Base-by-base conservation (phyloP, 1,140 invertebrate species). In the Doryteuthis pealeii region DNA sequence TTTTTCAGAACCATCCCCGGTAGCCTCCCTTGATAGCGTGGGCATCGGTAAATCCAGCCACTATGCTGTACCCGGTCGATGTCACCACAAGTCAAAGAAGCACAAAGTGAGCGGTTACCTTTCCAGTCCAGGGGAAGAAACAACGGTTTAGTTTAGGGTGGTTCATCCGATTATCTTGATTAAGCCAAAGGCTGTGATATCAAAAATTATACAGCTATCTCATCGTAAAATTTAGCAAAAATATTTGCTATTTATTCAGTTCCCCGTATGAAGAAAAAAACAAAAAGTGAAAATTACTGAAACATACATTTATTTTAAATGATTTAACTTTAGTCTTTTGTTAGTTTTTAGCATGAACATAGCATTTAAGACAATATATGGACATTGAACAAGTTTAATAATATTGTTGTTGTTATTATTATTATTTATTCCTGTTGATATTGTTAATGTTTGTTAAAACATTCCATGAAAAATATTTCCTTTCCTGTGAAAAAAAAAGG, bases 101-200 rank as follows among this genome's bases (percentile, higher is more conserved):
- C 54, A 62, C 54, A 62, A 62, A 62, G 54, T 62, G 22, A 62
- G 54, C 26, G 54, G 54, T 62, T 62, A 62, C 54, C 54, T 62
- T 14, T 62, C 54, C 22, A 62, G 54, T 62, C 54, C 54, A 5
- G 54, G 54, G 26, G 54, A 62, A 62, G 54, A 62, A 62, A 62
- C 54, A 62, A 62, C 54, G 6, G 54, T 62, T 62, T 62, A 62
- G 54, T 28, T 62, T 62, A 22, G 26, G 22, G 5, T 62, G 18
- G 18, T 62, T 62, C 54, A 62, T 62, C 54, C 18, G 26, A 28
- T 62, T 28, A 5, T 28, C 22, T n/a, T 28, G 54, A 62, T 62
- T 62, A 62, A 62, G 22, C 54, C 26, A 62, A 62, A 62, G 54
- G 54, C 54, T 62, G 54, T 62, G 54, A 62, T 62, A 62, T 6